Conservation (phyloP, 2,797 vertebrate genomes). For the Sandelia bainsii region DNA sequence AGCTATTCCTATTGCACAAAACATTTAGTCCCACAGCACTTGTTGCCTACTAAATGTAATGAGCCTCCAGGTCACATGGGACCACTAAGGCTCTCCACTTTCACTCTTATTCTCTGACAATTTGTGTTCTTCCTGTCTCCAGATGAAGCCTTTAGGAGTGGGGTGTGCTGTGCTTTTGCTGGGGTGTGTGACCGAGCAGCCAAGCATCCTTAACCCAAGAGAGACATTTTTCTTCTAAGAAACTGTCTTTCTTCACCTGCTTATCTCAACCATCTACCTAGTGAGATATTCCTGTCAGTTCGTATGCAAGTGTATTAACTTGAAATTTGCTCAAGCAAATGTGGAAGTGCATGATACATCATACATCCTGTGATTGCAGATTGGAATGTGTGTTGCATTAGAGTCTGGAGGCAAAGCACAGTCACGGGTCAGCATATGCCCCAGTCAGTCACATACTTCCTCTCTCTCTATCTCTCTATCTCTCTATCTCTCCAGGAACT, state of each 20-base stretch:
- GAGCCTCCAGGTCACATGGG: constrained; percentile 52
- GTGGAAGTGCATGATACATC: constrained; percentile 49
- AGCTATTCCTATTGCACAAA: constrained; percentile 13
- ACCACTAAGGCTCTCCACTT: constrained; percentile 47
- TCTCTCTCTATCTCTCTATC: background rate
- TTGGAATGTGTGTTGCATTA: constrained; percentile 64
- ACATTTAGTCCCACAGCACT: constrained; percentile 13
- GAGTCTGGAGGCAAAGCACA: constrained; percentile 50
- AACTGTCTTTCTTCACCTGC: background rate
- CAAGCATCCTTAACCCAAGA: constrained; percentile 23
- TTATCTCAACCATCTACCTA: constrained; percentile 15
- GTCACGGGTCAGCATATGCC: constrained; percentile 62
- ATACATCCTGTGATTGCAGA: constrained; percentile 64
- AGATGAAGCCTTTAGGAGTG: constrained; percentile 52
- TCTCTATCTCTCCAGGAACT: constrained; percentile 50
- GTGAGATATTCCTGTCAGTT: constrained; percentile 12
- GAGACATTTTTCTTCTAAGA: constrained; percentile 27
- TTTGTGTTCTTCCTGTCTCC: constrained; percentile 57
- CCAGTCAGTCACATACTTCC: constrained; percentile 36
- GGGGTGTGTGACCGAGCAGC: constrained; percentile 52
- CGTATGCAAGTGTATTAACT: constrained; percentile 3
- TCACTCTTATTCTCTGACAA: constrained; percentile 48
- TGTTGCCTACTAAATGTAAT: constrained; percentile 42
- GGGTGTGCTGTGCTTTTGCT: no score
- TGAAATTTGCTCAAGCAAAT: constrained; percentile 23